These are phyloP conservation scores for Melikaiella ostensackeni DNA, from an alignment of 2,888 invertebrate genomes.

Conservation along the genomic window DNA sequence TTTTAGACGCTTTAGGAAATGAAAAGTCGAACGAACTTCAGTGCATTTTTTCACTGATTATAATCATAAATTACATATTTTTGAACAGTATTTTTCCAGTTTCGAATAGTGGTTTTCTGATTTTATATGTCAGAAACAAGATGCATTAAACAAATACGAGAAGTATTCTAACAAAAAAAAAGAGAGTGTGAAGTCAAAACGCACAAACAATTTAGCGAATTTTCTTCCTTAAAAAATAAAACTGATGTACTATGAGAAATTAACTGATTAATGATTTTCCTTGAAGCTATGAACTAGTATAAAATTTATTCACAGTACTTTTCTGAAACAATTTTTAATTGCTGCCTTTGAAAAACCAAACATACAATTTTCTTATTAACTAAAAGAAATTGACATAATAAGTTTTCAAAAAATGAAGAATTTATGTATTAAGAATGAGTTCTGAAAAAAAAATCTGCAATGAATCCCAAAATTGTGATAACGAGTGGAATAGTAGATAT, in stretches of 20 bases:
- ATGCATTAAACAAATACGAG: neutral
- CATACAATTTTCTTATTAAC: neutral
- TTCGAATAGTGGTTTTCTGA: neutral
- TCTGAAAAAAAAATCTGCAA: neutral
- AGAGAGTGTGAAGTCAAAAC: neutral
- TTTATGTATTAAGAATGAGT: neutral
- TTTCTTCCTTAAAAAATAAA: neutral
- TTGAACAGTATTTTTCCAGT: constrained; percentile 11
- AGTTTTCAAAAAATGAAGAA: neutral
- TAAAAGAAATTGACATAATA: neutral
- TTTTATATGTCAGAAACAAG: neutral
- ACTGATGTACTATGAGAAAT: neutral
- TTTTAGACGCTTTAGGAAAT: constrained; percentile 60
- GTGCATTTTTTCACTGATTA: constrained; percentile 24
- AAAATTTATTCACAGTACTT: too few relatives aligned
- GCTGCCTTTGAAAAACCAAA: too few relatives aligned
- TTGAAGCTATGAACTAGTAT: too few relatives aligned
- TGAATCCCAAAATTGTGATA: neutral
- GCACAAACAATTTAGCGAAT: constrained; percentile 10
- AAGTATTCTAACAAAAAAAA: neutral
- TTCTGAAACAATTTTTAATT: too few relatives aligned
- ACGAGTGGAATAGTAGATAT: neutral
- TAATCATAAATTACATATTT: neutral
- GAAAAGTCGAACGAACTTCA: constrained; percentile 32
- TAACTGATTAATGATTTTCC: neutral